Percentiles rank a stretch among this genome's conserved stretches.
Evolutionary conservation across 2,113 vertebrate genomes (phyloP).

Genomic region (Neogale vison): DNA sequence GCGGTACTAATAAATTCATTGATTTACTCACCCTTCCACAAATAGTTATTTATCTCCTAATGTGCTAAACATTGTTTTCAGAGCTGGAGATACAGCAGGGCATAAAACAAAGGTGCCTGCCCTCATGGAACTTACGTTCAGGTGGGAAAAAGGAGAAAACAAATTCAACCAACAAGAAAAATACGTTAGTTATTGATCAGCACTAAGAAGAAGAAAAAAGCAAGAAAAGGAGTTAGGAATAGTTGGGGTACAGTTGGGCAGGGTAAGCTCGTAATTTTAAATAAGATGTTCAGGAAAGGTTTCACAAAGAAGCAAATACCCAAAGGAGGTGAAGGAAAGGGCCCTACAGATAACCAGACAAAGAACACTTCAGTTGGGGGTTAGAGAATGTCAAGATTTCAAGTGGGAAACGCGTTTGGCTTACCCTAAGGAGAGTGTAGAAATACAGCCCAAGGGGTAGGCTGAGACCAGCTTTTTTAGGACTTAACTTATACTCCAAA

Average conservation of each 20-base stretch:
- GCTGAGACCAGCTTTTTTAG: neutral
- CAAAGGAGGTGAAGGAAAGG: neutral
- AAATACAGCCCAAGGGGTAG: neutral
- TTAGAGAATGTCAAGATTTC: neutral
- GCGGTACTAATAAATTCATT: neutral
- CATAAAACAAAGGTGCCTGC: neutral
- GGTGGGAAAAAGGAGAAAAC: neutral
- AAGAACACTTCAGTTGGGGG: neutral
- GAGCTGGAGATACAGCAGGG: neutral
- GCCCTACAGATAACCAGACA: neutral
- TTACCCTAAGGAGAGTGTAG: neutral
- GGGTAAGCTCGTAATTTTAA: neutral
- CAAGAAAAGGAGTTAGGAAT: neutral
- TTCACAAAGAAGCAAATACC: neutral
- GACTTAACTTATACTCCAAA: neutral
- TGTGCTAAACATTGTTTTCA: neutral
- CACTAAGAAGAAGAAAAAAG: neutral
- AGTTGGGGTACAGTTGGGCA: too few relatives aligned
- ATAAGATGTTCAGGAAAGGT: neutral
- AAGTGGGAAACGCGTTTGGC: too few relatives aligned
- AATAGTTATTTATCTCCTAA: neutral
- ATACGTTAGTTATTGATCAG: neutral
- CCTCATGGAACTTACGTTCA: neutral
- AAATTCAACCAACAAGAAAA: neutral
- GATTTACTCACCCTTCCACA: neutral